Percentiles rank a stretch among this genome's conserved stretches.
phyloP scores from a whole-genome alignment of 2,888 invertebrate genomes.

The Amphipoea oculea region DNA sequence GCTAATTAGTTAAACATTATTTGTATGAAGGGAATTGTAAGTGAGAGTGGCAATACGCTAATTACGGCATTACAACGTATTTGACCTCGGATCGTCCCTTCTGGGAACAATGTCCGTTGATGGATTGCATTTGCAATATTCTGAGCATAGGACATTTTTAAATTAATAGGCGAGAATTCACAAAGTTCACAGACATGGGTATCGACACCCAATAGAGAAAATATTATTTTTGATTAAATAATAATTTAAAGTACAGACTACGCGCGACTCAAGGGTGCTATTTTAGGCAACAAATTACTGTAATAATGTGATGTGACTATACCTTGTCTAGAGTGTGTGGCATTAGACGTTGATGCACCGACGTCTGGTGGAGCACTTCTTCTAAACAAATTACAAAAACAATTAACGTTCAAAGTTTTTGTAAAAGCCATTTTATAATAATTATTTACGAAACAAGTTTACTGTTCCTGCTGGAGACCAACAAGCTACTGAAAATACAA shows the following conservation, averaged over 20 bases:
- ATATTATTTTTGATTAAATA: too few relatives aligned
- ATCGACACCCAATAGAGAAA: background rate
- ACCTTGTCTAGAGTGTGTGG: conserved; percentile 89
- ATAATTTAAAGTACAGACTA: too few relatives aligned
- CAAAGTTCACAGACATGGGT: background rate
- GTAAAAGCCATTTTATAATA: conserved; percentile 8
- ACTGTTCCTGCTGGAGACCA: conserved; percentile 2
- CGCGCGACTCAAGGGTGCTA: background rate
- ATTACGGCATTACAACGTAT: background rate
- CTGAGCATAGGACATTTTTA: background rate
- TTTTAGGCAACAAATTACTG: background rate
- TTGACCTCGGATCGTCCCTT: background rate
- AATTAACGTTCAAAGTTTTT: conserved; percentile 14
- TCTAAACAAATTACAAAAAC: conserved; percentile 70
- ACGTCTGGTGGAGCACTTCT: conserved; percentile 86
- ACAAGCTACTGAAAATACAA: conserved; percentile 29
- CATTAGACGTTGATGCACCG: conserved; percentile 79
- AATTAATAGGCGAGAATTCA: background rate
- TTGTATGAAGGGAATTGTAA: background rate
- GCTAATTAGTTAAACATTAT: background rate
- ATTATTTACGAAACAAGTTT: conserved; percentile 8
- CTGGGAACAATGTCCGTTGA: background rate
- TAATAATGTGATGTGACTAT: conserved; percentile 36
- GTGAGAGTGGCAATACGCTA: background rate
- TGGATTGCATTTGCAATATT: background rate